Percentiles rank a stretch among this genome's conserved stretches.
Conservation (phyloP, 2,888 invertebrate genomes). For the Cremastinae sp. region DNA sequence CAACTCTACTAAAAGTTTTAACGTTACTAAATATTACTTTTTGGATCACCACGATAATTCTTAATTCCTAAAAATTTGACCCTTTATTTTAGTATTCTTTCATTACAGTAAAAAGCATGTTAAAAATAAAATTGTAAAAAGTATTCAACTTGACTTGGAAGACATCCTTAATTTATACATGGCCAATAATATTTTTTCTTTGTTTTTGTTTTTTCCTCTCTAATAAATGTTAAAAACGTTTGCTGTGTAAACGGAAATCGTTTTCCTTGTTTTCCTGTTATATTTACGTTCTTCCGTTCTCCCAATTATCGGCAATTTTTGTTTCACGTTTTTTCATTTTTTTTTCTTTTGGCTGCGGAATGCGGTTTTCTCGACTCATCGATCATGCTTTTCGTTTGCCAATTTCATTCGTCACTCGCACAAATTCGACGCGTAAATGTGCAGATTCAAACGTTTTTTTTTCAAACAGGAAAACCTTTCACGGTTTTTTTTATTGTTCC, state of each 20-base stretch:
- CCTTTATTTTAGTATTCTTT: no score
- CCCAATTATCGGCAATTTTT: slow-evolving; percentile 9
- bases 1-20: no score
- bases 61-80: no score
- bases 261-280: neutral
- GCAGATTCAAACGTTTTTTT: slow-evolving; percentile 6
- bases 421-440: neutral
- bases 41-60: no score
- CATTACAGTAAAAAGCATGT: no score
- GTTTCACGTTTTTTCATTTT: slow-evolving; percentile 1
- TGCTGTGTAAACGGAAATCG: slow-evolving; percentile 16
- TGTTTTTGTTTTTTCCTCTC: slow-evolving; percentile 1
- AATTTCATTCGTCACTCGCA: neutral
- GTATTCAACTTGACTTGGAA: no score
- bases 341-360: slow-evolving; percentile 16
- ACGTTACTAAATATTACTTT: no score
- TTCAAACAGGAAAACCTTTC: neutral
- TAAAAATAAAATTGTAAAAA: no score
- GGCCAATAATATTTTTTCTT: no score
- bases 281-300: slow-evolving; percentile 1
- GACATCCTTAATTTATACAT: no score
- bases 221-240: slow-evolving; percentile 3
- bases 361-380: slow-evolving; percentile 14
- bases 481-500: no score
- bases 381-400: slow-evolving; percentile 3